These are phyloP conservation scores for Enteromius thamalakanensis DNA, from an alignment of 2,797 vertebrate genomes.

Conservation along the genomic window DNA sequence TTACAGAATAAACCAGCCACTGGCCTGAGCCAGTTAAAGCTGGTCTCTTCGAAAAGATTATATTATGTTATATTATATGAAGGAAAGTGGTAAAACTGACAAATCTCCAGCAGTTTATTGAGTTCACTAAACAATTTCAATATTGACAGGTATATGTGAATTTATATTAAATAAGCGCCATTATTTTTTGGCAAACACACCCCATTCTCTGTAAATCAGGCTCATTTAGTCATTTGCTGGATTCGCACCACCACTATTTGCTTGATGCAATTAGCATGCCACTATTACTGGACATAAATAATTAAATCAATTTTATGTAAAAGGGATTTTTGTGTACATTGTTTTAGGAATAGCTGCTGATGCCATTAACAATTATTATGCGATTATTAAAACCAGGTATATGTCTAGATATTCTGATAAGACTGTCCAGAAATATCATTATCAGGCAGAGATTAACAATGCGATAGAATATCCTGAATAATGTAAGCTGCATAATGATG, in stretches of 20 bases:
- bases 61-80: not conserved
- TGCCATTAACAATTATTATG: not conserved
- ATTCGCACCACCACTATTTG: not conserved
- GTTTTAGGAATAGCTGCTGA: not conserved
- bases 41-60: not conserved
- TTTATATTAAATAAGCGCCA: not conserved
- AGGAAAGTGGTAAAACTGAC: not conserved
- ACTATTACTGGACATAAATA: not conserved
- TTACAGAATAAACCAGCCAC: not conserved
- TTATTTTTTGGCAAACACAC: not conserved
- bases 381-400: not conserved
- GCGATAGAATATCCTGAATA: conserved; percentile 14
- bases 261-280: not conserved
- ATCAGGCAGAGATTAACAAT: conserved; percentile 14
- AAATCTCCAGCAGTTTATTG: not conserved
- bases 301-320: not conserved
- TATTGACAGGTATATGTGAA: not conserved
- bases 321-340: not conserved
- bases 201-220: not conserved
- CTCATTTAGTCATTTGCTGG: not conserved
- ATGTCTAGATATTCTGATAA: not conserved
- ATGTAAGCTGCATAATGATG: conserved; percentile 29
- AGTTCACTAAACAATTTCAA: not conserved
- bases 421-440: conserved; percentile 18
- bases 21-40: not conserved